Percentiles rank a stretch among this genome's conserved stretches.
Evolutionary conservation across 2,113 vertebrate species (phyloP).

Genomic region (Coptodon rendalli): DNA sequence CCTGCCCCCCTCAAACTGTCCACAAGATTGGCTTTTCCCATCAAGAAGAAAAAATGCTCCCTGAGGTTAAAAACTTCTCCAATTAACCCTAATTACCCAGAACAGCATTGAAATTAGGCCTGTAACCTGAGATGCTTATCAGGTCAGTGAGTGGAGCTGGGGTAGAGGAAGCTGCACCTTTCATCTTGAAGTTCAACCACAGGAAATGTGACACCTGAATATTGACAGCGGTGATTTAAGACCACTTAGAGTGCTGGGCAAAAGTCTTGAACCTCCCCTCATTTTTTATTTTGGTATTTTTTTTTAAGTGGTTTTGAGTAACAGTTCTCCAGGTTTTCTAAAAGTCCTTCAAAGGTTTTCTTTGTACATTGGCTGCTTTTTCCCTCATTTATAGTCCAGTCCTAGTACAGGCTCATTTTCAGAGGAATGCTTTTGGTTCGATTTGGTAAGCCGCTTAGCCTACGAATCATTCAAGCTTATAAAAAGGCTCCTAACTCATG

Average conservation of each 20-base stretch:
- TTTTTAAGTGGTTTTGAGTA: neutral
- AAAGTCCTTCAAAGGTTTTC: neutral
- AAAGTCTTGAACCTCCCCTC: neutral
- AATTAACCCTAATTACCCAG: constrained; percentile 76
- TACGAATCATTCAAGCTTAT: neutral
- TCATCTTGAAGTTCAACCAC: constrained; percentile 67
- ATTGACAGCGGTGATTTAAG: constrained; percentile 45
- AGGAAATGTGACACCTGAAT: constrained; percentile 59
- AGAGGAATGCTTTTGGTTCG: neutral
- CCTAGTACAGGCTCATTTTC: neutral
- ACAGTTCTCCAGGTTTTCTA: neutral
- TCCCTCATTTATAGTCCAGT: neutral
- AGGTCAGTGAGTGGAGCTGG: constrained; percentile 26
- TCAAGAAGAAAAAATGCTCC: constrained; percentile 30
- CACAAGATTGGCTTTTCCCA: constrained; percentile 25
- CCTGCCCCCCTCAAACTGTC: constrained; percentile 4
- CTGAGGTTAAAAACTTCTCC: constrained; percentile 63
- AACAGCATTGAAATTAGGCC: constrained; percentile 58
- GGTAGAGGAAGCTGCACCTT: constrained; percentile 48
- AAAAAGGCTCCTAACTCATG: neutral
- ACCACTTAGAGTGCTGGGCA: neutral
- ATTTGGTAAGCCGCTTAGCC: neutral
- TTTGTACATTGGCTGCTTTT: neutral
- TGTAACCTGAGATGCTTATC: constrained; percentile 69
- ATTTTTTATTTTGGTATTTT: neutral